phyloP scores from a whole-genome alignment of 2,888 invertebrate species.

The Lobophora halterata region DNA sequence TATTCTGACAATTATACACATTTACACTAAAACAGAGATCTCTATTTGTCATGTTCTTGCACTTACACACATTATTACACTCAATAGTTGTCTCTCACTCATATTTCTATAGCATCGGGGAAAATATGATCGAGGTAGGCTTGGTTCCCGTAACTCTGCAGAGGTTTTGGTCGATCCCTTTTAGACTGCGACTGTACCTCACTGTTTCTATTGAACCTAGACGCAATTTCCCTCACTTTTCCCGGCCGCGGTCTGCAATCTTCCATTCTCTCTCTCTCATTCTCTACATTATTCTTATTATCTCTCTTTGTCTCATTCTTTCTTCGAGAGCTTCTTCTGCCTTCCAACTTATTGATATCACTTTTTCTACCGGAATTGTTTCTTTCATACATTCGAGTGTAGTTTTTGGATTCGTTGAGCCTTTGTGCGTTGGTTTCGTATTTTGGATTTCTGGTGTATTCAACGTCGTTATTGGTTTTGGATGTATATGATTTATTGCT shows the following conservation, averaged over 20 bases:
- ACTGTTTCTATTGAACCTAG: slow-evolving; percentile 63
- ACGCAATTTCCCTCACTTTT: slow-evolving; percentile 72
- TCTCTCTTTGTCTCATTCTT: slow-evolving; percentile 32
- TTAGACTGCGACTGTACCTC: slow-evolving; percentile 48
- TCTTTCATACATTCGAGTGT: slow-evolving; percentile 56
- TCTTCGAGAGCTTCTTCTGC: slow-evolving; percentile 46
- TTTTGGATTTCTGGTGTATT: slow-evolving; percentile 66
- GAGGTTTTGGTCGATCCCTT: slow-evolving; percentile 78
- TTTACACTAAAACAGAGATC: slow-evolving; percentile 38
- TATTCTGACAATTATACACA: slow-evolving; percentile 8
- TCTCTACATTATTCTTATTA: slow-evolving; percentile 45
- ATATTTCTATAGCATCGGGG: slow-evolving; percentile 77
- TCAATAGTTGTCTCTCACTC: slow-evolving; percentile 29
- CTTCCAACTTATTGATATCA: slow-evolving; percentile 28
- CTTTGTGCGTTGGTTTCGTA: slow-evolving; percentile 54
- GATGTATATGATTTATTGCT: slow-evolving; percentile 51
- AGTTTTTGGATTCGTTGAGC: slow-evolving; percentile 53
- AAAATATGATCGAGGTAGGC: slow-evolving; percentile 83
- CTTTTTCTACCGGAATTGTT: slow-evolving; percentile 53
- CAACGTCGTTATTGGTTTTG: slow-evolving; percentile 65
- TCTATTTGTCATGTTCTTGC: slow-evolving; percentile 31
- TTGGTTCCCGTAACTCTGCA: slow-evolving; percentile 80
- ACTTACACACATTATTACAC: slow-evolving; percentile 20
- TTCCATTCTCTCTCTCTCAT: slow-evolving; percentile 30
- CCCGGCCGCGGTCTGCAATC: slow-evolving; percentile 62